phyloP scores from a whole-genome alignment of 2,888 invertebrate species.

The Plutella xylostella region DNA sequence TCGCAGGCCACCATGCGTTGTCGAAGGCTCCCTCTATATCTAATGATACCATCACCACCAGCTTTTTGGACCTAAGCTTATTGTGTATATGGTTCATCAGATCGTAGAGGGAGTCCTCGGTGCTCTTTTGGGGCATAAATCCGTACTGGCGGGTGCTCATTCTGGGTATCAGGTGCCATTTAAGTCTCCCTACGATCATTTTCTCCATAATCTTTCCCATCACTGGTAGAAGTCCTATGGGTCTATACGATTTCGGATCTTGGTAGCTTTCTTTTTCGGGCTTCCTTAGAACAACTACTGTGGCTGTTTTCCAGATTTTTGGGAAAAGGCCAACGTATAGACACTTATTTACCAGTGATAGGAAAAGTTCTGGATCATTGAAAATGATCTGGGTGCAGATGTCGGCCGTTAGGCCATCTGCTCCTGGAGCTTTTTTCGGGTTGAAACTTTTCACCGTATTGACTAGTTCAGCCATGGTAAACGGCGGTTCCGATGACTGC shows the following conservation, averaged over 20 bases:
- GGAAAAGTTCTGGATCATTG: too few relatives aligned
- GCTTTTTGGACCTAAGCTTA: slow-evolving; percentile 9
- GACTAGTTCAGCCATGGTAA: too few relatives aligned
- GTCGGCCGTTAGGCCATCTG: slow-evolving; percentile 21
- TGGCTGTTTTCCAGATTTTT: slow-evolving; percentile 20
- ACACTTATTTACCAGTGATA: too few relatives aligned
- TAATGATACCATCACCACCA: slow-evolving; percentile 19
- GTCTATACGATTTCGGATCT: slow-evolving; percentile 24
- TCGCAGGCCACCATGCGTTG: slow-evolving; percentile 24
- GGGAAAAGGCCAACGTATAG: too few relatives aligned
- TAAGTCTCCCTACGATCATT: slow-evolving; percentile 14
- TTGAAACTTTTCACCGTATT: background rate
- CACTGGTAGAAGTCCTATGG: slow-evolving; percentile 23
- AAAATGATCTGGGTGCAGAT: slow-evolving; percentile 19
- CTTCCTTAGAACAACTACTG: too few relatives aligned
- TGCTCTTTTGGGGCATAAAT: slow-evolving; percentile 16
- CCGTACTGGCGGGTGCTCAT: slow-evolving; percentile 17
- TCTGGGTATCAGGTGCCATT: background rate
- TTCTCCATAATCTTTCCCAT: slow-evolving; percentile 27
- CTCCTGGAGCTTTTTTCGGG: slow-evolving; percentile 25
- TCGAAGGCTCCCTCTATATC: slow-evolving; percentile 28
- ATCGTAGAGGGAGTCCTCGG: slow-evolving; percentile 16
- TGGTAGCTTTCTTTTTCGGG: too few relatives aligned
- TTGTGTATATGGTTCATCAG: background rate
- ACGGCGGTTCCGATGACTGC: too few relatives aligned